Percentiles rank a stretch among this genome's conserved stretches.
These are phyloP conservation scores for Dicyrtomina minuta DNA, from an alignment of 2,888 invertebrate species.

Conservation along the genomic window DNA sequence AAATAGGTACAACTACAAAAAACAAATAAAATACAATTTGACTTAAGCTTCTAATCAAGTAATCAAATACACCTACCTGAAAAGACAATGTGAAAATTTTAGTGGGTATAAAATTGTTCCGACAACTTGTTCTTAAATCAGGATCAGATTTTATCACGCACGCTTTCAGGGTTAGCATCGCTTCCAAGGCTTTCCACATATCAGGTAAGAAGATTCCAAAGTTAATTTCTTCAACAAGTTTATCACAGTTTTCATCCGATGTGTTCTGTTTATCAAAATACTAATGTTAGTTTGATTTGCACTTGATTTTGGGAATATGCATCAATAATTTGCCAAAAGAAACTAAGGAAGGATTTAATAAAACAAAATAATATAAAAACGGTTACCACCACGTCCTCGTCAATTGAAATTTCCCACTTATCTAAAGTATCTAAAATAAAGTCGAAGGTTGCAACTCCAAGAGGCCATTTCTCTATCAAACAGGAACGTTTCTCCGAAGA, in stretches of 20 bases:
- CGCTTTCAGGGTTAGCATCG: conserved; percentile 46
- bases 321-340: too few relatives aligned
- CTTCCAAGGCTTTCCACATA: conserved; percentile 49
- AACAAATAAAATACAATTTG: too few relatives aligned
- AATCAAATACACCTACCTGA: conserved; percentile 41
- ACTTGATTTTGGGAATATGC: too few relatives aligned
- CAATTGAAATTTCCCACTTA: conserved; percentile 44
- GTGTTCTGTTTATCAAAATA: not conserved
- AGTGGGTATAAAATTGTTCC: conserved; percentile 51
- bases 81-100: conserved; percentile 51
- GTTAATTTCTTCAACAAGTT: conserved; percentile 3
- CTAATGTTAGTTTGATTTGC: too few relatives aligned
- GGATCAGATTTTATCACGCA: conserved; percentile 39
- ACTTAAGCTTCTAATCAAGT: too few relatives aligned
- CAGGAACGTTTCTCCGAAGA: conserved; percentile 43
- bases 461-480: conserved; percentile 46
- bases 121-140: conserved; percentile 39
- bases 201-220: conserved; percentile 35
- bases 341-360: too few relatives aligned
- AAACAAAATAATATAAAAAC: conserved; percentile 4
- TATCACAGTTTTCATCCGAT: not conserved
- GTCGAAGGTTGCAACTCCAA: conserved; percentile 50
- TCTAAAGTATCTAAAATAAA: conserved; percentile 48
- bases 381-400: not conserved
- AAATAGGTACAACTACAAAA: too few relatives aligned